These are phyloP conservation scores for Ranitomeya imitator DNA, from an alignment of 2,113 vertebrate genomes.

Conservation along the genomic window DNA sequence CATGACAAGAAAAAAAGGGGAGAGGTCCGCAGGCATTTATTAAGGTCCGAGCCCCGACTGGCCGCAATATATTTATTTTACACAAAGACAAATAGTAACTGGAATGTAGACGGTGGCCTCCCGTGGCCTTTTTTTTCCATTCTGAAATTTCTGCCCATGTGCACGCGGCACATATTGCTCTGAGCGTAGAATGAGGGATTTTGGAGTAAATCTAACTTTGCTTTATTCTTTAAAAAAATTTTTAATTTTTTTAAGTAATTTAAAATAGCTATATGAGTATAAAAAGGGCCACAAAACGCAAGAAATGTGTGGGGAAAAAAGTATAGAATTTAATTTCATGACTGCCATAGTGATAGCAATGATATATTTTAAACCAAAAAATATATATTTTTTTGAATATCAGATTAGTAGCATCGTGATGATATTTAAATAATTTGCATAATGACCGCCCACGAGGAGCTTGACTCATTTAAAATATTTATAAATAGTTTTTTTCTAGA, in stretches of 20 bases:
- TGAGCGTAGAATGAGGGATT: conserved; percentile 11
- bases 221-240: neutral
- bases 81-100: conserved; percentile 43
- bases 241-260: conserved; percentile 35
- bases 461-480: neutral
- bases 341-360: neutral
- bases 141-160: neutral
- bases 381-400: too few species aligned
- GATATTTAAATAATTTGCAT: neutral
- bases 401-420: neutral
- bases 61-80: conserved; percentile 32
- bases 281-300: too few species aligned
- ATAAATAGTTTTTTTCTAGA: too few species aligned
- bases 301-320: too few species aligned
- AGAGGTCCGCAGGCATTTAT: conserved; percentile 9
- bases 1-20: neutral
- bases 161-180: conserved; percentile 21
- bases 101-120: conserved; percentile 35
- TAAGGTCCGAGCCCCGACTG: neutral
- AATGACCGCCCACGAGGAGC: neutral
- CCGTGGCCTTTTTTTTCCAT: conserved; percentile 23
- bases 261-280: conserved; percentile 1
- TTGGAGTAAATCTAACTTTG: conserved; percentile 5
- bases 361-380: neutral
- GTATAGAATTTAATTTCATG: neutral